These are phyloP conservation scores for Mola mola DNA, from an alignment of 2,113 vertebrate genomes.

Conservation along the genomic window DNA sequence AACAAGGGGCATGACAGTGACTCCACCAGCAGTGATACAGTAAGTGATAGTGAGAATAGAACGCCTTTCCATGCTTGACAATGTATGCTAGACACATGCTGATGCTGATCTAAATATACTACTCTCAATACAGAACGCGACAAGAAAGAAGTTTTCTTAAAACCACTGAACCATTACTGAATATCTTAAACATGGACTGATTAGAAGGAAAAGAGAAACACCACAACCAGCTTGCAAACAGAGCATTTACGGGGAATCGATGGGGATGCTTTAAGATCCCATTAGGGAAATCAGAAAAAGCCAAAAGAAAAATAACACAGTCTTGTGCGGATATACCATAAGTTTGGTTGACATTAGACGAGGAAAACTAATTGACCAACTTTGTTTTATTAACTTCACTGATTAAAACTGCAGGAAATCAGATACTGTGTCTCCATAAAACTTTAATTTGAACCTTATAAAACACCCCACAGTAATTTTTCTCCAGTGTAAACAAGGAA, in stretches of 20 bases:
- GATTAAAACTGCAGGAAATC: not conserved
- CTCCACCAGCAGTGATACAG: too few relatives aligned
- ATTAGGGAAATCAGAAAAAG: slow-evolving; percentile 19
- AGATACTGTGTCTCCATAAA: not conserved
- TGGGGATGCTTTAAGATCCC: slow-evolving; percentile 20
- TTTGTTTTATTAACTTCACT: slow-evolving; percentile 2
- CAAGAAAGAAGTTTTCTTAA: not conserved
- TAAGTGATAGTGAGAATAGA: too few relatives aligned
- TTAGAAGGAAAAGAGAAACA: not conserved
- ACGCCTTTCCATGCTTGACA: too few relatives aligned
- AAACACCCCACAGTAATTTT: not conserved
- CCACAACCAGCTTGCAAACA: too few relatives aligned
- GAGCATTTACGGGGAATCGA: too few relatives aligned
- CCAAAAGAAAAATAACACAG: not conserved
- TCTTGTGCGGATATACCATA: too few relatives aligned
- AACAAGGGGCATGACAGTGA: too few relatives aligned
- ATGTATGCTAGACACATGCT: not conserved
- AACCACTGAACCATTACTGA: not conserved
- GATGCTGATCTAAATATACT: not conserved
- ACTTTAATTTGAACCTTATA: not conserved
- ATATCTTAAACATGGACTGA: not conserved
- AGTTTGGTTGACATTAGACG: too few relatives aligned
- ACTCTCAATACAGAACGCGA: not conserved
- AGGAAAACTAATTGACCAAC: not conserved
- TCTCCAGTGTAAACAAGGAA: not conserved